Evolutionary conservation across 2,113 vertebrate species (phyloP), one percentile per base, ranked within the genome.

Genomic region (Hypomesus transpacificus): DNA sequence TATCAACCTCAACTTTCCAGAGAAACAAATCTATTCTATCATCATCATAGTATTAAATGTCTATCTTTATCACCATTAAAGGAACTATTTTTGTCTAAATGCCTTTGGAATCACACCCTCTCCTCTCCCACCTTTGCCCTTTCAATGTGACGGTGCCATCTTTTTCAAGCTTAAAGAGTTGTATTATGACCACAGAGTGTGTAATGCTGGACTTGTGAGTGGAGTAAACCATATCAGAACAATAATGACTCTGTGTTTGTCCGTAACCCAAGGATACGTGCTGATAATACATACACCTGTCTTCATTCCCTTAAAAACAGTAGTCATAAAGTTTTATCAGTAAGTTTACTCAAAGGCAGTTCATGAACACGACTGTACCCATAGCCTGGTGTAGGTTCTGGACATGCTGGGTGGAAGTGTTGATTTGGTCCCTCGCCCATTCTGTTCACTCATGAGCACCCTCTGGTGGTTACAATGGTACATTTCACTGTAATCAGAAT

Each of bases 81-180:
- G 66, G 56, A 86, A 80, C 68, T 89, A 86, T 88, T 87, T 90
- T 89, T 86, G 69, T 86, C 85, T 83, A 79, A 86, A 69, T 75
- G 61, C 74, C 71, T 82, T 69, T 74, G 74, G 24, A 80, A 72
- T 74, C 58, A 69, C 62, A 65, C 13, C 53, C 50, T 59, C 66
- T 62, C 68, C 69, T 73, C 71, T 34, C 22, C 54, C 75, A 79
- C 75, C 74, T 79, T 66, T 75, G 67, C 75, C 75, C 78, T 75
- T 70, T 74, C 75, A 75, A 76, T 80, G 77, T 86, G 82, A 86
- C 73, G 52, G 86, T 90, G 89, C 90, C 89, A 88, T 89, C 71
- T 83, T 89, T 82, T 86, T 87, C 82, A 87, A 82, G 75, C 58
- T 80, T 81, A 81, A 77, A 79, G 81, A 89, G 76, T 84, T 84